Evolutionary conservation across 2,797 vertebrate genomes (phyloP).

Genomic region (Mareca strepera): DNA sequence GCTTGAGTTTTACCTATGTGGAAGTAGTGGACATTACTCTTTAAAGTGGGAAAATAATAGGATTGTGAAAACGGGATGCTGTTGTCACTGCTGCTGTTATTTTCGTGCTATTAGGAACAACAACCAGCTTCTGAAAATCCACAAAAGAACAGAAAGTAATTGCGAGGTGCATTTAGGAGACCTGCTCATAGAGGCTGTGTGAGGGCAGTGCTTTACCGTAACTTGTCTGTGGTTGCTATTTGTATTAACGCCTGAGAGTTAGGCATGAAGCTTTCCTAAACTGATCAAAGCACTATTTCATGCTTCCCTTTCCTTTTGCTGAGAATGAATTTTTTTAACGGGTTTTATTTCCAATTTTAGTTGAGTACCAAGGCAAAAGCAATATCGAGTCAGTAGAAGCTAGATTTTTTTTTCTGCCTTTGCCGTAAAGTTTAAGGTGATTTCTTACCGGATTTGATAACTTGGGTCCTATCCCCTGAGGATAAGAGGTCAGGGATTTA

Average conservation of each 20-base stretch:
- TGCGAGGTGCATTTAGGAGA: neutral
- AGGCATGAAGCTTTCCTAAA: neutral
- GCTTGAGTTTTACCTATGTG: neutral
- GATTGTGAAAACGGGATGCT: neutral
- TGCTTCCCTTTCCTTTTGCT: neutral
- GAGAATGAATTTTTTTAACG: neutral
- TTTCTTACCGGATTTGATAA: neutral
- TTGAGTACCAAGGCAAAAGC: neutral
- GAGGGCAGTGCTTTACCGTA: neutral
- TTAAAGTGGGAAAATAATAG: slow-evolving; percentile 16
- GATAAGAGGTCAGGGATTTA: neutral
- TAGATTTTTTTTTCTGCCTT: neutral
- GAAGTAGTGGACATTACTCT: slow-evolving; percentile 5
- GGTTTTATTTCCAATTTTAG: neutral
- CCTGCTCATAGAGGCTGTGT: neutral
- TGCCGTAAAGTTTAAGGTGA: neutral
- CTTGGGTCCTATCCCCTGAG: neutral
- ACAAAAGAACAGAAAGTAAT: neutral
- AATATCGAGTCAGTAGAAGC: neutral
- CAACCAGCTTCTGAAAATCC: neutral
- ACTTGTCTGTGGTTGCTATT: neutral
- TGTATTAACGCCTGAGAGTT: neutral
- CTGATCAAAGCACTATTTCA: neutral
- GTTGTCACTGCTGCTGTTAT: neutral
- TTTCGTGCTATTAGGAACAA: neutral